A percentile compares a stretch with the other conserved stretches of the same genome.
These are phyloP conservation scores for Spilarctia lutea DNA, from an alignment of 2,888 invertebrate genomes.

Conservation along the genomic window DNA sequence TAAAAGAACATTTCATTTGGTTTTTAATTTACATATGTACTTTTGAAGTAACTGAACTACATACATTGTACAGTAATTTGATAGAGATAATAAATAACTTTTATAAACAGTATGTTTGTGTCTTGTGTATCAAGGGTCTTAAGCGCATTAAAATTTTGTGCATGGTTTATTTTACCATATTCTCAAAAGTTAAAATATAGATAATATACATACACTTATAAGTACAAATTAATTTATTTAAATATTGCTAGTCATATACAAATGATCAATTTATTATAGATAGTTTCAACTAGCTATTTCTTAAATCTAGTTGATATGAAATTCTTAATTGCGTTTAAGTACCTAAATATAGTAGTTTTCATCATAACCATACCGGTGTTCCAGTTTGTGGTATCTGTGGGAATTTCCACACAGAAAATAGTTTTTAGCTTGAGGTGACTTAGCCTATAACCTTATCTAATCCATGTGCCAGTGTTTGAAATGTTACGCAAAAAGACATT, in stretches of 20 bases:
- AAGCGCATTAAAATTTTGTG: not conserved
- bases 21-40: too few relatives aligned
- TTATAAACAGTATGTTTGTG: not conserved
- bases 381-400: not conserved
- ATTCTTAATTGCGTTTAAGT: not conserved
- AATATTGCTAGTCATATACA: not conserved
- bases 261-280: too few relatives aligned
- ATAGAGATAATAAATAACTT: too few relatives aligned
- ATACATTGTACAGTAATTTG: too few relatives aligned
- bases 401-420: not conserved
- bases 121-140: not conserved
- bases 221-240: not conserved
- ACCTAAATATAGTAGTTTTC: not conserved
- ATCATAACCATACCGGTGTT: not conserved
- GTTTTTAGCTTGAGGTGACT: not conserved
- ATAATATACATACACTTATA: not conserved
- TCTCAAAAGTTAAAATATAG: not conserved
- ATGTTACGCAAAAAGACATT: not conserved
- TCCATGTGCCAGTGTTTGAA: not conserved
- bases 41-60: too few relatives aligned
- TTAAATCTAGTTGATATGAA: too few relatives aligned
- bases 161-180: not conserved
- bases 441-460: not conserved
- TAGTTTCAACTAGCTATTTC: not conserved
- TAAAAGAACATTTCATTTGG: not conserved